Evolutionary conservation across 1,140 invertebrate genomes (phyloP).

Genomic region (Mercenaria mercenaria): DNA sequence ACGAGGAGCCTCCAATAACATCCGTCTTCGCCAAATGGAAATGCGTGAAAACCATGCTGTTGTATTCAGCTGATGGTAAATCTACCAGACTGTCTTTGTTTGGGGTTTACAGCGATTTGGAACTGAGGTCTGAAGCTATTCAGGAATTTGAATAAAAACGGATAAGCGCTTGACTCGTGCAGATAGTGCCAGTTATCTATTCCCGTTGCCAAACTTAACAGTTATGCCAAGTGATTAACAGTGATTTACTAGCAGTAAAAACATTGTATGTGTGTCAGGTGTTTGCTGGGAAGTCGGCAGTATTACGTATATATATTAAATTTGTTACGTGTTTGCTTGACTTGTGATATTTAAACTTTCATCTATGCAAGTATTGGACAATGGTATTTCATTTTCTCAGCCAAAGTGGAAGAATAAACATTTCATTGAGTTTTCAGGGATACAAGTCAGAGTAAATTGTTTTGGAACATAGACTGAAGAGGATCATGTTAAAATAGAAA

Average conservation of each 20-base stretch:
- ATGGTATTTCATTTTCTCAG: too few relatives aligned
- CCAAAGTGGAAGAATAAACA: too few relatives aligned
- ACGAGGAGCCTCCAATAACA: conserved; percentile 77
- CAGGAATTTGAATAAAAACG: neutral
- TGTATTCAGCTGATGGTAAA: conserved; percentile 76
- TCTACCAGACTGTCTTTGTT: neutral
- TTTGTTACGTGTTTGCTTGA: neutral
- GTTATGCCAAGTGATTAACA: neutral
- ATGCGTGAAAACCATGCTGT: conserved; percentile 79
- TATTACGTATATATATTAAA: neutral
- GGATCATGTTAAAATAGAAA: too few relatives aligned
- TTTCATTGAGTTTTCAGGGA: too few relatives aligned
- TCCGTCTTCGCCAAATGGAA: conserved; percentile 77
- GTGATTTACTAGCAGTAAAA: neutral
- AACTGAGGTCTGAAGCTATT: neutral
- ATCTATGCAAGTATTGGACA: neutral
- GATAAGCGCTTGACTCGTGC: neutral
- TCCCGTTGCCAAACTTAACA: neutral
- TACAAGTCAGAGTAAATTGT: too few relatives aligned
- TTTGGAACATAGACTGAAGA: too few relatives aligned
- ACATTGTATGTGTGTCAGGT: neutral
- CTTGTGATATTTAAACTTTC: neutral
- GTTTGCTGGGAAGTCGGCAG: neutral
- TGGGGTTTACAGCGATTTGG: neutral
- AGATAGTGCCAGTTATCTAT: neutral